Base-by-base conservation (phyloP, 2,113 vertebrate genomes). In the Petrocephalus microphthalmus region DNA sequence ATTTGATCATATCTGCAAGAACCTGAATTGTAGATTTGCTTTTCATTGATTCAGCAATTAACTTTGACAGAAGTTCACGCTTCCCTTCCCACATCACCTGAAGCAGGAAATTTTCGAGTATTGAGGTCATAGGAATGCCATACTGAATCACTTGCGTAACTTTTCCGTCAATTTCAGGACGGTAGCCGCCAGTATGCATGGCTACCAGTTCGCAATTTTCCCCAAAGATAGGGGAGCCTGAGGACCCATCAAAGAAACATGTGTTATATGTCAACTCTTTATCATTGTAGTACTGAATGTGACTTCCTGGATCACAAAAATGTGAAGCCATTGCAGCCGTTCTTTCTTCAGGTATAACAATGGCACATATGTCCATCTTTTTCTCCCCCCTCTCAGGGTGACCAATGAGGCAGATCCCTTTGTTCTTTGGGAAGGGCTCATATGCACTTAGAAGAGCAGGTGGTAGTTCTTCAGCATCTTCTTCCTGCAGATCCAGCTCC, bases 401-500 rank as follows among this genome's bases (percentile, higher is more conserved):
- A n/a, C 94, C 94, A 20, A 95, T 89, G 2, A 95, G 91, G 87
- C 90, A 92, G 88, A 94, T 91, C 5, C 49, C 90, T 33, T 90
- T 88, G 1, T 60, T 7, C 0, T 0, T 4, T 64, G 71, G 47
- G 47, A 17, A n/a, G 0, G 37, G 1, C 2, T 25, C n/a, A 57
- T 85, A 90, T 4, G 0, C 5, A 0, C 0, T 0, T 1, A 90
- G 8, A 45, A 90, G 89, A 82, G 4, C 22, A 0, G 49, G 2
- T 1, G 88, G 47, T 51, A 57, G 54, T 3, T 4, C 15, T 13
- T 37, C 25, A 74, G 15, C 56, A 19, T 74, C 29, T 0, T 15
- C 13, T 17, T 74, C 15, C n/a, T 25, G 67, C 15, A 0, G 2
- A 5, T 25, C 67, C 22, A 92, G 86, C 81, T 92, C 88, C 22